These are phyloP conservation scores for Lophius americanus DNA, from an alignment of 2,797 vertebrate genomes.

Conservation along the genomic window DNA sequence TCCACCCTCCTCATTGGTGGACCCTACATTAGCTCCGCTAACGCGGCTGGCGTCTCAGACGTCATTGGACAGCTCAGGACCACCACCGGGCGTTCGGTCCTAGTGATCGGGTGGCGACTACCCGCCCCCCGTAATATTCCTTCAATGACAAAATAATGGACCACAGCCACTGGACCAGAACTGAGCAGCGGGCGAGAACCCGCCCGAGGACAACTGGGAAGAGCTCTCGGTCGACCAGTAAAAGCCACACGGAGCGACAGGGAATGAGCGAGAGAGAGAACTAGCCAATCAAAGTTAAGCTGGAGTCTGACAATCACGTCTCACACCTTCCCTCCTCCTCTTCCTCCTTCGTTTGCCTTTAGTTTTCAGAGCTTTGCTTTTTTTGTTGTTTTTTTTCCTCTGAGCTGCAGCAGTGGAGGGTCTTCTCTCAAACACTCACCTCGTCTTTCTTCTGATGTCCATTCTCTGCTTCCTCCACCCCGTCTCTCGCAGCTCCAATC, in stretches of 20 bases:
- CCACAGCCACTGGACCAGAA: constrained; percentile 67
- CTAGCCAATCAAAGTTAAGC: constrained; percentile 89
- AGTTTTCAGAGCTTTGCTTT: constrained; percentile 61
- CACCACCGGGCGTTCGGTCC: constrained; percentile 91
- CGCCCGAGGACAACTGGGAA: constrained; percentile 32
- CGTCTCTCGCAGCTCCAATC: constrained; percentile 28
- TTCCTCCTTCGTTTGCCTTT: constrained; percentile 40
- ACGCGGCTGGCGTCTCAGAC: constrained; percentile 97
- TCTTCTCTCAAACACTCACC: constrained; percentile 32
- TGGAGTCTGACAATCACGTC: constrained; percentile 98
- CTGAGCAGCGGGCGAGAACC: constrained; percentile 57
- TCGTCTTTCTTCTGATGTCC: constrained; percentile 9
- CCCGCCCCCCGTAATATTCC: constrained; percentile 28
- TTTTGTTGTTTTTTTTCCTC: constrained; percentile 46
- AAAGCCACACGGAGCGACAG: constrained; percentile 84
- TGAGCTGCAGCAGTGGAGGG: constrained; percentile 50
- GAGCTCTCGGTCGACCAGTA: constrained; percentile 75
- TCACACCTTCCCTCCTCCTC: constrained; percentile 79
- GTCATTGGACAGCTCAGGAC: constrained; percentile 97
- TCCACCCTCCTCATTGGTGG: constrained; percentile 97
- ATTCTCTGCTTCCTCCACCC: constrained; percentile 14
- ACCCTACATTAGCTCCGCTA: constrained; percentile 96
- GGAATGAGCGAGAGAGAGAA: constrained; percentile 79
- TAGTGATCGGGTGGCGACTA: constrained; percentile 82
- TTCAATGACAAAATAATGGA: constrained; percentile 65